These are phyloP conservation scores for Aphis gossypii DNA, from an alignment of 1,140 invertebrate genomes.

Conservation along the genomic window DNA sequence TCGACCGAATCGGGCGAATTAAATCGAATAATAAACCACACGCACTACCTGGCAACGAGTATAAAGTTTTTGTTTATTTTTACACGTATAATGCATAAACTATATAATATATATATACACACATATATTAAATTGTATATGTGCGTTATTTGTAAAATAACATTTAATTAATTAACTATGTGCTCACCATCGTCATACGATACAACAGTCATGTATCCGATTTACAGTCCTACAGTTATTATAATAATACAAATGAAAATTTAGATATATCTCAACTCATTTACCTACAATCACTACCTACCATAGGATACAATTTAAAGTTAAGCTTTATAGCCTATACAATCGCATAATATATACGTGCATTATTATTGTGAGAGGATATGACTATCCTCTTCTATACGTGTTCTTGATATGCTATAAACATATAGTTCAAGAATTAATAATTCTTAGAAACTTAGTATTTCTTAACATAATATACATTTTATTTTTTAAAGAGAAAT, in stretches of 20 bases:
- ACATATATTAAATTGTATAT: neutral
- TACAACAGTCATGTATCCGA: neutral
- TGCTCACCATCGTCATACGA: neutral
- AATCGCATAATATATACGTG: too few species aligned
- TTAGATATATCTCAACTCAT: neutral
- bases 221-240: neutral
- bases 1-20: neutral
- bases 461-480: too few species aligned
- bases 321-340: too few species aligned
- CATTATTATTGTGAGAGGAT: too few species aligned
- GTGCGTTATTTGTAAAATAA: neutral
- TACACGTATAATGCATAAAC: neutral
- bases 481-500: too few species aligned
- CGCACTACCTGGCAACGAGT: neutral
- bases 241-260: neutral
- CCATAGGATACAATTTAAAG: too few species aligned
- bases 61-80: neutral
- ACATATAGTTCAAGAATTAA: too few species aligned
- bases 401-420: too few species aligned
- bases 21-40: too few species aligned
- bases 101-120: neutral
- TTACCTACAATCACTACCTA: too few species aligned
- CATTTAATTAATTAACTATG: neutral
- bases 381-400: too few species aligned
- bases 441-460: too few species aligned